Conservation (phyloP, 1,140 invertebrate species). For the Atta colombica region DNA sequence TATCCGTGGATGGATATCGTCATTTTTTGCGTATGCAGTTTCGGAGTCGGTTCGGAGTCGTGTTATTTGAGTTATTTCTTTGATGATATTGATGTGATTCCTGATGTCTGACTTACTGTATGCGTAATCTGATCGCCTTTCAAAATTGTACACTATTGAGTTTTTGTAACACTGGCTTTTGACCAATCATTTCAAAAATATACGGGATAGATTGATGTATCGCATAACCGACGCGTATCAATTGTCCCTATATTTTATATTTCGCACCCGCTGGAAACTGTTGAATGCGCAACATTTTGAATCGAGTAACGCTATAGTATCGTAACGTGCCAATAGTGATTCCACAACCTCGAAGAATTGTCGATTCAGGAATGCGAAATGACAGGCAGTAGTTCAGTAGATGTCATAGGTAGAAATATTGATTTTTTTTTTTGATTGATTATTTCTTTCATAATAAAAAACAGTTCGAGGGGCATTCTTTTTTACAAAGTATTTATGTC, state of each 20-base stretch:
- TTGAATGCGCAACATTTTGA: constrained; percentile 38
- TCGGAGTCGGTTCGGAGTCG: neutral
- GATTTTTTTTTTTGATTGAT: constrained; percentile 25
- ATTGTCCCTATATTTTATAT: constrained; percentile 54
- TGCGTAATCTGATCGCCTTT: neutral
- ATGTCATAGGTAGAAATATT: constrained; percentile 18
- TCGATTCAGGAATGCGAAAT: constrained; percentile 20
- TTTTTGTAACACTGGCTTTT: constrained; percentile 42
- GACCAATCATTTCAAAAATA: constrained; percentile 54
- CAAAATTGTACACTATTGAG: constrained; percentile 13
- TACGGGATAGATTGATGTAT: constrained; percentile 59
- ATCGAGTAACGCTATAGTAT: constrained; percentile 35
- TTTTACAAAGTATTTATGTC: neutral
- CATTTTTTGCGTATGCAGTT: neutral
- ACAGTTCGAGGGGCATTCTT: neutral
- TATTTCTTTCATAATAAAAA: neutral
- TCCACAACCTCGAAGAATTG: constrained; percentile 47
- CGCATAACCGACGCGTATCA: constrained; percentile 39
- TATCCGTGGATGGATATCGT: neutral
- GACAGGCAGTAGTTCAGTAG: constrained; percentile 28
- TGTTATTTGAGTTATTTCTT: neutral
- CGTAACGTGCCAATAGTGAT: constrained; percentile 51
- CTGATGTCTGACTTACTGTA: neutral
- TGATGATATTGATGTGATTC: neutral
- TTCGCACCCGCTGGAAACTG: constrained; percentile 41